Conservation (phyloP, 2,797 vertebrate genomes). For the Hydrocynus forskahlii region DNA sequence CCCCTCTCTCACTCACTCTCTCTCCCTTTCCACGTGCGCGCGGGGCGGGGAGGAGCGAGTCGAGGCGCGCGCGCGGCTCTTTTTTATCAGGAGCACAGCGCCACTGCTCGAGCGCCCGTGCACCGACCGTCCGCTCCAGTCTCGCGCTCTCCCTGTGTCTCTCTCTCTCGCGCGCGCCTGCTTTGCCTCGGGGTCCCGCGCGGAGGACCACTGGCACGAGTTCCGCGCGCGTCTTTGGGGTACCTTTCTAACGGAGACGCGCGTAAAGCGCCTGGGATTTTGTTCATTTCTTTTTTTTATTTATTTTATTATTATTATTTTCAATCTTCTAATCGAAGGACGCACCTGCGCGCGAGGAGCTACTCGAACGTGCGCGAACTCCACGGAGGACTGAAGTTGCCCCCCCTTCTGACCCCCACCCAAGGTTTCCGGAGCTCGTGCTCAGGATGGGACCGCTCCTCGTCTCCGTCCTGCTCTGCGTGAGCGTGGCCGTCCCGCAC, state of each 20-base stretch:
- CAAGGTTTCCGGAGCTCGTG: too few species aligned
- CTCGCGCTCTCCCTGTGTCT: slow-evolving; percentile 35
- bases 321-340: slow-evolving; percentile 42
- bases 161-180: slow-evolving; percentile 35
- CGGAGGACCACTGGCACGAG: slow-evolving; percentile 64
- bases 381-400: slow-evolving; percentile 58
- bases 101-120: slow-evolving; percentile 63
- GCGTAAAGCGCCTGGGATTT: slow-evolving; percentile 5
- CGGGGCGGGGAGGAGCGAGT: slow-evolving; percentile 58
- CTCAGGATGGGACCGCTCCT: slow-evolving; percentile 80
- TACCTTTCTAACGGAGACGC: slow-evolving; percentile 47
- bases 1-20: background rate
- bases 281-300: background rate
- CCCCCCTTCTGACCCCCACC: background rate
- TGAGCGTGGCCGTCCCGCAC: slow-evolving; percentile 79
- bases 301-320: slow-evolving; percentile 50
- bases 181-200: slow-evolving; percentile 51
- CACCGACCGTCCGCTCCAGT: slow-evolving; percentile 52
- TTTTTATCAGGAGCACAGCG: slow-evolving; percentile 70
- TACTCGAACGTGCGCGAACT: slow-evolving; percentile 43
- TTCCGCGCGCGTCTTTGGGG: slow-evolving; percentile 74
- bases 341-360: slow-evolving; percentile 64
- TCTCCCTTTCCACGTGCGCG: slow-evolving; percentile 38
- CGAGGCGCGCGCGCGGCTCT: slow-evolving; percentile 16
- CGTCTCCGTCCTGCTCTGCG: slow-evolving; percentile 73